phyloP scores from a whole-genome alignment of 2,888 invertebrate species.

The Seira sanloemensis region DNA sequence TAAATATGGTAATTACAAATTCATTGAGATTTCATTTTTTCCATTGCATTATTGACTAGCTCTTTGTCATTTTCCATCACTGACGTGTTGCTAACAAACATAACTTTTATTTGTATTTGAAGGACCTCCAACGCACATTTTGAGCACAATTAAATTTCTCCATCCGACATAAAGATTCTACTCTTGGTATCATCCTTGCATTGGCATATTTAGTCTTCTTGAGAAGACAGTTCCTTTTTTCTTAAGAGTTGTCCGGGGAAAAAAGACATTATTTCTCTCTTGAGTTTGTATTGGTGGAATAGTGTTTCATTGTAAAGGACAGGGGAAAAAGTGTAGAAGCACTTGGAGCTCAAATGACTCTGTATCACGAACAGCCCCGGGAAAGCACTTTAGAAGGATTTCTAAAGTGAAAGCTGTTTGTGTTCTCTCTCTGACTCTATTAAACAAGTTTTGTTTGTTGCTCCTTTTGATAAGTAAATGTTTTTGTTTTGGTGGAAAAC shows the following conservation, averaged over 20 bases:
- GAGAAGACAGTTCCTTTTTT: background rate
- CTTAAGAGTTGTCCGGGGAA: background rate
- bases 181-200: too few relatives aligned
- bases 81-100: too few relatives aligned
- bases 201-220: too few relatives aligned
- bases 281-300: background rate
- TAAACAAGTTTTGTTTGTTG: background rate
- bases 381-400: slow-evolving; percentile 11
- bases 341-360: slow-evolving; percentile 29
- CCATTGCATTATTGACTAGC: too few relatives aligned
- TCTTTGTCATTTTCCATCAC: too few relatives aligned
- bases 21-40: too few relatives aligned
- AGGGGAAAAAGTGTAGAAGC: slow-evolving; percentile 12
- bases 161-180: too few relatives aligned
- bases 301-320: slow-evolving; percentile 21
- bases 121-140: too few relatives aligned
- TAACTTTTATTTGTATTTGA: too few relatives aligned
- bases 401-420: background rate
- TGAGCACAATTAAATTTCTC: too few relatives aligned
- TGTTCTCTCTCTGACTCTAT: background rate
- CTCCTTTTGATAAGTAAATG: background rate
- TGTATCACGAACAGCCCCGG: slow-evolving; percentile 34
- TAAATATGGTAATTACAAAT: too few relatives aligned
- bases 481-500: background rate
- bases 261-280: slow-evolving; percentile 16